phyloP scores from a whole-genome alignment of 2,888 invertebrate species.

The Caradrina kadenii region DNA sequence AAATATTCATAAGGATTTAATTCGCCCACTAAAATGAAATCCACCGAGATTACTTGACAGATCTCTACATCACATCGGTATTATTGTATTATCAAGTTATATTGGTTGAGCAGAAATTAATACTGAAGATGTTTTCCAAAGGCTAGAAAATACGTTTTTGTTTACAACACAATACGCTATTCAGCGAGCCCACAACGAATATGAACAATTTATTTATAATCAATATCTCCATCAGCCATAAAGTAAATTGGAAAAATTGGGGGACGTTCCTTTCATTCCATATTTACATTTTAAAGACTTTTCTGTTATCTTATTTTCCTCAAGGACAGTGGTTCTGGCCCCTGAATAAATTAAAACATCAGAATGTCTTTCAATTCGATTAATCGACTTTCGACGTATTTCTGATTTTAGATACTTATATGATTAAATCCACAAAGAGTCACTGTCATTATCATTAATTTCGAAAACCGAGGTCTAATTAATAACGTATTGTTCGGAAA shows the following conservation, averaged over 20 bases:
- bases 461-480: not conserved
- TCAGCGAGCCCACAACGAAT: constrained; percentile 19
- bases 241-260: constrained; percentile 51
- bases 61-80: constrained; percentile 61
- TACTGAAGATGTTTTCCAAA: constrained; percentile 28
- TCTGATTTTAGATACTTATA: constrained; percentile 5
- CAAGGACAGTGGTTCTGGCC: constrained; percentile 31
- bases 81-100: constrained; percentile 64
- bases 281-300: constrained; percentile 60
- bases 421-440: constrained; percentile 4
- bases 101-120: constrained; percentile 52
- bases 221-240: constrained; percentile 47
- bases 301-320: constrained; percentile 49
- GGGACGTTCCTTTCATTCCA: constrained; percentile 42
- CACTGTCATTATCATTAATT: constrained; percentile 1
- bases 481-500: constrained; percentile 3
- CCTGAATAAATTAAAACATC: constrained; percentile 51
- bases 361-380: constrained; percentile 36
- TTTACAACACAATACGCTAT: constrained; percentile 28
- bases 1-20: constrained; percentile 78
- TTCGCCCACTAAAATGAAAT: constrained; percentile 74
- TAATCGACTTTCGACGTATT: constrained; percentile 7
- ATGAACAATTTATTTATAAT: constrained; percentile 49
- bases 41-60: constrained; percentile 74
- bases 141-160: constrained; percentile 17